These are phyloP conservation scores for Gila robusta DNA, from an alignment of 2,797 vertebrate species.

Conservation along the genomic window DNA sequence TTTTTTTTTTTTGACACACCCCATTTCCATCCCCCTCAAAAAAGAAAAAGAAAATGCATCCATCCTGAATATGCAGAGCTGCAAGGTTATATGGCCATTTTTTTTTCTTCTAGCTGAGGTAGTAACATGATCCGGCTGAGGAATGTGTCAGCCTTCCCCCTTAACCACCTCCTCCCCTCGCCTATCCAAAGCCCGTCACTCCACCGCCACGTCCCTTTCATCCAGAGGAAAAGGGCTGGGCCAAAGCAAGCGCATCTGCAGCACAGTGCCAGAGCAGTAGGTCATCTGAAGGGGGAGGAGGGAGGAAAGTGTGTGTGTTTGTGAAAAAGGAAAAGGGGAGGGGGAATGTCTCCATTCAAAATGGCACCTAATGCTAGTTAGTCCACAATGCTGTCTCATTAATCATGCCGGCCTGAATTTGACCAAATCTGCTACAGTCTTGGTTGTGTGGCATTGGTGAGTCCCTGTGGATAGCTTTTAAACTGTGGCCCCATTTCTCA, in stretches of 20 bases:
- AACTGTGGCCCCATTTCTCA: conserved; percentile 10
- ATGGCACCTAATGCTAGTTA: conserved; percentile 81
- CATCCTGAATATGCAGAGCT: conserved; percentile 26
- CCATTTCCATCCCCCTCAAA: conserved; percentile 25
- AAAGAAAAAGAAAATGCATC: background rate
- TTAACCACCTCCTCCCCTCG: conserved; percentile 9
- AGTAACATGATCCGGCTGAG: conserved; percentile 76
- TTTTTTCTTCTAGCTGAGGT: conserved; percentile 64
- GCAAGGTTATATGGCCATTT: conserved; percentile 37
- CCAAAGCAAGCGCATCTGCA: conserved; percentile 57
- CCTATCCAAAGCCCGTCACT: conserved; percentile 48
- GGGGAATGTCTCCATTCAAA: conserved; percentile 77
- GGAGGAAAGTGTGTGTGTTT: conserved; percentile 66
- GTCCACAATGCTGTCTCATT: conserved; percentile 70
- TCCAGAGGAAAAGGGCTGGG: conserved; percentile 74
- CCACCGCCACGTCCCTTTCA: conserved; percentile 68
- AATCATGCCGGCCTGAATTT: conserved; percentile 67
- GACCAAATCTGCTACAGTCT: conserved; percentile 57
- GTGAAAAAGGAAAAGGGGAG: conserved; percentile 58
- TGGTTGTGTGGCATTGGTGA: conserved; percentile 53
- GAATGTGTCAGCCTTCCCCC: conserved; percentile 74
- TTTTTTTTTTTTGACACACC: background rate
- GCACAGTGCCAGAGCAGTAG: conserved; percentile 65
- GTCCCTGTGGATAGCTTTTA: conserved; percentile 39
- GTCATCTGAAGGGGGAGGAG: conserved; percentile 71